Conservation (phyloP, 2,797 vertebrate species). For the Lutjanus argentimaculatus region DNA sequence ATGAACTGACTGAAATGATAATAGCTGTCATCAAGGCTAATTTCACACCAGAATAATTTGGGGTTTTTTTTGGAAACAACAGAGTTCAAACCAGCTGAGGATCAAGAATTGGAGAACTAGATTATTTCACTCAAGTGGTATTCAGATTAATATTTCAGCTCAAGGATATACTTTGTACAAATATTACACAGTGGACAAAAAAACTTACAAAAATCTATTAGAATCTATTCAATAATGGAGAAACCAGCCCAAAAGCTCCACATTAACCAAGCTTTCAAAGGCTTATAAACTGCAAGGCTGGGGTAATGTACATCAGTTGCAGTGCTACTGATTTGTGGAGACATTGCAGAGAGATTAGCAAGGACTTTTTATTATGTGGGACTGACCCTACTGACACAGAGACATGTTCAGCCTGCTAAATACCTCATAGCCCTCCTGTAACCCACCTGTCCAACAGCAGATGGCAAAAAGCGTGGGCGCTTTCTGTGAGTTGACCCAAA, state of each 20-base stretch:
- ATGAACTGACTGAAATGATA: slow-evolving; percentile 54
- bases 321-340: slow-evolving; percentile 24
- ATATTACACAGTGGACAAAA: not conserved
- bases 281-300: not conserved
- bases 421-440: slow-evolving; percentile 3
- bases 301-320: slow-evolving; percentile 1
- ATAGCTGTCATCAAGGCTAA: slow-evolving; percentile 46
- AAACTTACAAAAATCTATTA: not conserved
- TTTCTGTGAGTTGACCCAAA: slow-evolving; percentile 39
- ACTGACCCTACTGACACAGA: slow-evolving; percentile 41
- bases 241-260: not conserved
- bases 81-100: slow-evolving; percentile 8
- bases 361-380: slow-evolving; percentile 20
- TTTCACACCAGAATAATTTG: slow-evolving; percentile 37
- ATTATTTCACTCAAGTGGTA: slow-evolving; percentile 1
- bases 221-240: slow-evolving; percentile 5
- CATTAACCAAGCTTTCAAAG: slow-evolving; percentile 1
- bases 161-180: slow-evolving; percentile 6
- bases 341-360: slow-evolving; percentile 37
- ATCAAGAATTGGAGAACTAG: not conserved
- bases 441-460: slow-evolving; percentile 34
- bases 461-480: not conserved
- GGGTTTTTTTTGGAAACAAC: slow-evolving; percentile 17
- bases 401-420: slow-evolving; percentile 54
- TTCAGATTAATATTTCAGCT: slow-evolving; percentile 26